These are phyloP conservation scores for Drosophila ambigua DNA, from an alignment of 1,140 invertebrate genomes.

Conservation along the genomic window DNA sequence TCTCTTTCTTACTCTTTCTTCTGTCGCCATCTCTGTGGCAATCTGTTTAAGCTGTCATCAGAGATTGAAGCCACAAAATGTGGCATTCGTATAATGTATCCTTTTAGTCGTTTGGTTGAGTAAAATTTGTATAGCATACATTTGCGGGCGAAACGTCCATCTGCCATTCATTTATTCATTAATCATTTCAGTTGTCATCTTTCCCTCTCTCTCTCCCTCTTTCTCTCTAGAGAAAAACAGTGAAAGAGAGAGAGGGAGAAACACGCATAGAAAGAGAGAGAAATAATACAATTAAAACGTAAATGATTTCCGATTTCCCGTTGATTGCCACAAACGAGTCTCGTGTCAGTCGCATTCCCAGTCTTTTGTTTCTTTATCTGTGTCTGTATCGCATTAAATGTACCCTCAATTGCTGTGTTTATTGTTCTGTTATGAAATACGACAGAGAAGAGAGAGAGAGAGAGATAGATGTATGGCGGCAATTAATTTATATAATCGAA, in stretches of 20 bases:
- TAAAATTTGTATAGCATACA: conserved; percentile 57
- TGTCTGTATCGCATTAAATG: conserved; percentile 29
- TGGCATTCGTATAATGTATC: conserved; percentile 37
- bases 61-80: conserved; percentile 22
- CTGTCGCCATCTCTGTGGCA: neutral
- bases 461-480: conserved; percentile 2
- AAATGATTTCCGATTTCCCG: conserved; percentile 26
- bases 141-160: conserved; percentile 44
- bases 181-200: conserved; percentile 70
- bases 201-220: neutral
- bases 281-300: conserved; percentile 42
- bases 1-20: neutral
- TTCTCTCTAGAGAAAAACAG: neutral
- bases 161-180: conserved; percentile 47
- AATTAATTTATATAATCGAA: conserved; percentile 61
- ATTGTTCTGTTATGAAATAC: conserved; percentile 5
- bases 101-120: conserved; percentile 16
- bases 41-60: conserved; percentile 44
- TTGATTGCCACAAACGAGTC: too few species aligned
- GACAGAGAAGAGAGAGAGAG: too few species aligned
- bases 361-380: neutral
- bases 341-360: too few species aligned
- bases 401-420: neutral
- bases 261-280: neutral
- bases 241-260: neutral